Base-by-base conservation (phyloP, 2,797 vertebrate species). In the Chaenodraco wilsoni region DNA sequence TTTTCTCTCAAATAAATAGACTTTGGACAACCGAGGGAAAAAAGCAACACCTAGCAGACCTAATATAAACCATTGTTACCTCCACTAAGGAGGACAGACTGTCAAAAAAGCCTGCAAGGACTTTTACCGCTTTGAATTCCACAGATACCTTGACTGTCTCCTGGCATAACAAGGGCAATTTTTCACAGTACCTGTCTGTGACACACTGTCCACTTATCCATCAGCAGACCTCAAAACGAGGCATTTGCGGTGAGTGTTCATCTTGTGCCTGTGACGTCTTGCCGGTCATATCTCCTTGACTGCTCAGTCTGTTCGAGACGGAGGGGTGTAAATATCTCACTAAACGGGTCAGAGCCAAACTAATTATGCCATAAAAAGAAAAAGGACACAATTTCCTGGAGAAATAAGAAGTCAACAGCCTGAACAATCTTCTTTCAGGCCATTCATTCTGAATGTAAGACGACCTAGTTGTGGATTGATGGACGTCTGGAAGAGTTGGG, bases 121-220 rank as follows among this genome's bases (percentile, higher is more conserved):
- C 27, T 88, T 81, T 81, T 65, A 51, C 50, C 41, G 40, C 88
- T 86, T 89, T 84, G 78, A 91, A 91, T 92, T 92, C 82, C 80
- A 76, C 75, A 79, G 82, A 91, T 88, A 85, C 76, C 85, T 69
- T 60, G 67, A 86, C 83, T 84, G 89, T 91, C 87, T 82, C 43
- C 76, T 81, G 19, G 75, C 33, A 84, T 89, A 89, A 84, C 84
- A 80, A 57, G 77, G 69, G 65, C 74, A 68, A 89, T 92, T 90
- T 87, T 91, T 91, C 88, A 92, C 86, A 88, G 81, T 89, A 89
- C 88, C 79, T 84, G 86, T 88, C 84, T 31, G 2, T 89, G 90
- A 91, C 88, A 88, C 78, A 79, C 76, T 85, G 88, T 87, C 85
- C 86, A 90, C 84, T 88, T 91, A 88, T 92, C 86, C 82, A 74